Evolutionary conservation across 2,888 invertebrate genomes (phyloP), one percentile per base, ranked within the genome.

Genomic region (Rotaria sp.): DNA sequence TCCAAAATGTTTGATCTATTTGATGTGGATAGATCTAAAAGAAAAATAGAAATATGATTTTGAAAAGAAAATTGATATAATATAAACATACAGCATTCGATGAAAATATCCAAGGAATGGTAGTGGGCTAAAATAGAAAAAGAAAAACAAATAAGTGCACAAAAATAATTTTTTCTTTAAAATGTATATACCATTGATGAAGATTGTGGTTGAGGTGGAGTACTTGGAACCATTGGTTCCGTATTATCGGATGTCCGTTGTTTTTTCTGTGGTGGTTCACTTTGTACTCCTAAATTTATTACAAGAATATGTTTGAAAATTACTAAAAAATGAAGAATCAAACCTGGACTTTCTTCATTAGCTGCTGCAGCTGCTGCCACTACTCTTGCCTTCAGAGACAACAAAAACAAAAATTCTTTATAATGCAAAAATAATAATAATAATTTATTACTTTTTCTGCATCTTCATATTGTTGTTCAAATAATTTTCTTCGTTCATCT

Each of bases 401-500:
- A 59, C 2, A n/a, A n/a, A n/a, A 59, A 30, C n/a, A 67, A 30
- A 30, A 15, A 10, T 50, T 50, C 15, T 50, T 50, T 50, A 11
- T 11, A 50, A 18, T 2, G n/a, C 7, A 2, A 57, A 57, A 10
- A 67, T 7, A 4, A 67, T 4, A 59, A 13, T 1, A 21, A 3
- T 8, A 67, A 67, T 3, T 4, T 18, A 21, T 21, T 67, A 67
- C 67, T 67, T 67, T 67, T 35, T 67, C 67, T 15, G 30, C 67
- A 67, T 67, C 67, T 67, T 67, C 67, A 67, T 67, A 67, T 67
- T 67, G 67, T 35, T 67, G 67, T 67, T 67, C 67, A 38, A 67
- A 67, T 67, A 67, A 35, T 67, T 67, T 67, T 67, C 67, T 15
- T 67, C 67, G 67, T 35, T 67, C 67, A 67, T 67, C 67, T 67